Percentiles rank a stretch among this genome's conserved stretches.
Evolutionary conservation across 2,113 vertebrate genomes (phyloP).

Genomic region (Trematocara nigrifrons): DNA sequence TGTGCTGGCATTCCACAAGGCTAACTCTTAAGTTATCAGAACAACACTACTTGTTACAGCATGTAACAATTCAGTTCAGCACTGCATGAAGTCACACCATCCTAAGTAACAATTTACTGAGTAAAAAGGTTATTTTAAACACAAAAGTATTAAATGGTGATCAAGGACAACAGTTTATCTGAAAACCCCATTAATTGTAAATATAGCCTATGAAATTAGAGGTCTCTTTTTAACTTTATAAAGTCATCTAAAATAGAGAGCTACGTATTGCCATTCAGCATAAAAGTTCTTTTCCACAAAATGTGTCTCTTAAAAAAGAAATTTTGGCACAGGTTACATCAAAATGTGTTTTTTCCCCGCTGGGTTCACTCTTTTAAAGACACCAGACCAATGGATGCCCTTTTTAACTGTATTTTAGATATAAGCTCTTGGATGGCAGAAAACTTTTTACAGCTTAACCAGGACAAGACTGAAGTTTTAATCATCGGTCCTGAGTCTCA

Average conservation of each 20-base stretch:
- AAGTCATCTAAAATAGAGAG: background rate
- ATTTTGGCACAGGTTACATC: background rate
- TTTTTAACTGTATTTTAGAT: too few relatives aligned
- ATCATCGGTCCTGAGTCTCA: fast-evolving
- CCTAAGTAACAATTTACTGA: background rate
- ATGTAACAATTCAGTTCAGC: background rate
- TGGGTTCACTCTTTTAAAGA: background rate
- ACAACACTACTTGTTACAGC: background rate
- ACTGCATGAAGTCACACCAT: background rate
- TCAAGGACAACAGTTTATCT: background rate
- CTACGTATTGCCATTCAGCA: background rate
- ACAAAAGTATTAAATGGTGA: background rate
- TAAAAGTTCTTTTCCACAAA: background rate
- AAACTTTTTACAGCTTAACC: too few relatives aligned
- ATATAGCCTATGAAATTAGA: background rate
- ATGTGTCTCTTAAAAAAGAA: background rate
- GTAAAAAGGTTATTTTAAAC: background rate
- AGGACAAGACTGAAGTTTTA: too few relatives aligned
- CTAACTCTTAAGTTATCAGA: background rate
- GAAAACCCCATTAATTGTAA: background rate
- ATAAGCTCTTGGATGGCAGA: too few relatives aligned
- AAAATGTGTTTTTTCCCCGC: background rate
- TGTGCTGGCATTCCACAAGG: background rate
- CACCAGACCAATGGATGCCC: too few relatives aligned
- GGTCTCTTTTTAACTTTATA: background rate